Base-by-base conservation (phyloP, 2,888 invertebrate species). In the Dasysyrphus tricinctus region DNA sequence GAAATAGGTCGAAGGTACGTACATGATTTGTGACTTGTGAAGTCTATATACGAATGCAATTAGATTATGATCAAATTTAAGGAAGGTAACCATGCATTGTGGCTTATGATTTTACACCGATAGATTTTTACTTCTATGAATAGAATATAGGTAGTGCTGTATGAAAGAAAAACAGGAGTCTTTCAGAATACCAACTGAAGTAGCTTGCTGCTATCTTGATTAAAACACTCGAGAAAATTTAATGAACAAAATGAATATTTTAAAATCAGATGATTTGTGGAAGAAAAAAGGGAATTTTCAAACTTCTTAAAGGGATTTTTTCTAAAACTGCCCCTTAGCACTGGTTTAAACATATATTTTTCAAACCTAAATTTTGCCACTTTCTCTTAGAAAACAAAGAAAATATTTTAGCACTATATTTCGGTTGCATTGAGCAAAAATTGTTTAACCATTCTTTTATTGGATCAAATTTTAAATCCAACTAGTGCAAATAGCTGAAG, bases 1-100 rank as follows among this genome's bases (percentile, higher is more conserved):
- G 9, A 39, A 61, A 37, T 61, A 61, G 42, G 61, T 61, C 24
- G 39, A 39, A 16, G 8, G n/a, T 34, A n/a, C 11, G 16, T 12
- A n/a, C 6, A 34, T n/a, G 56, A 56, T 56, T 56, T 56, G 32
- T 56, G 32, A 56, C 56, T 56, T 56, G 2, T 32, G 32, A 56
- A n/a, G 32, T 34, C 32, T 56, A 16, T 16, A 34, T 16, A 0
- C 34, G 57, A 34, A 57, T 57, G 34, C 16, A 34, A 57, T 57
- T 57, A 16, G 57, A 57, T 57, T 57, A 37, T 34, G 57, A 37
- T 57, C 57, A 57, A 34, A 57, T 16, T 34, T 34, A 34, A 9
- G 16, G 16, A 57, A 34, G 14, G 32, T 34, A 57, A 11, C 16
- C 34, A 16, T 32, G 54, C 54, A 32, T 54, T 57, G 57, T 34